Base-by-base conservation (phyloP, 2,888 invertebrate genomes). In the Pardosa pseudoannulata region DNA sequence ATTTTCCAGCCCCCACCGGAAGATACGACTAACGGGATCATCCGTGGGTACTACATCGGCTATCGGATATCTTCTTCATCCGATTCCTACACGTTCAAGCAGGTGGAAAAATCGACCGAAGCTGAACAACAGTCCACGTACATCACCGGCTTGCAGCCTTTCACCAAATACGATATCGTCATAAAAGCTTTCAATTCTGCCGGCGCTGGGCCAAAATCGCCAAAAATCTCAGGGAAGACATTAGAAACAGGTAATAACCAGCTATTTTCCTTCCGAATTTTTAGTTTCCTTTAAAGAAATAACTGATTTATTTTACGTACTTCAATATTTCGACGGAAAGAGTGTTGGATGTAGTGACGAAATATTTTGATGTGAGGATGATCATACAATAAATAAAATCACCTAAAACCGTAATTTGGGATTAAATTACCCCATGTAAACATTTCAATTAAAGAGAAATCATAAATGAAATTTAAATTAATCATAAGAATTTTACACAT, bases 131-230 rank as follows among this genome's bases (percentile, higher is more conserved):
- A 88, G 31, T 79, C 86, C 9, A 96, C 96, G 91, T 95, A 96
- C 91, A 94, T 96, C 90, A 93, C 94, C 88, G 95, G 96, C 90
- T 92, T 96, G 67, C 95, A 96, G 93, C 94, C 92, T 91, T 98
- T 98, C 93, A 98, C 97, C 0, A 97, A 97, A 92, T 98, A 98
- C 92, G 95, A 97, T 16, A 96, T 98, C 31, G 97, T 98, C 23
- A 96, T 98, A 9, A 97, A 97, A 92, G 97, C 97, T 0, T 98
- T 96, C 92, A 98, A 98, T 92, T 96, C 96, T 92, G 95, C 97
- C 90, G 98, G 98, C 13, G 95, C 96, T 0, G 98, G 98, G 36
- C 98, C 98, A 0, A 94, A 96, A 91, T 96, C 97, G 64, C 95
- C 95, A 73, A 97, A 97, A 92, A 94, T 96, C 56, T 95, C 95